Evolutionary conservation across 2,888 invertebrate genomes (phyloP), one percentile per base, ranked within the genome.

Genomic region (Napeogenes inachia): DNA sequence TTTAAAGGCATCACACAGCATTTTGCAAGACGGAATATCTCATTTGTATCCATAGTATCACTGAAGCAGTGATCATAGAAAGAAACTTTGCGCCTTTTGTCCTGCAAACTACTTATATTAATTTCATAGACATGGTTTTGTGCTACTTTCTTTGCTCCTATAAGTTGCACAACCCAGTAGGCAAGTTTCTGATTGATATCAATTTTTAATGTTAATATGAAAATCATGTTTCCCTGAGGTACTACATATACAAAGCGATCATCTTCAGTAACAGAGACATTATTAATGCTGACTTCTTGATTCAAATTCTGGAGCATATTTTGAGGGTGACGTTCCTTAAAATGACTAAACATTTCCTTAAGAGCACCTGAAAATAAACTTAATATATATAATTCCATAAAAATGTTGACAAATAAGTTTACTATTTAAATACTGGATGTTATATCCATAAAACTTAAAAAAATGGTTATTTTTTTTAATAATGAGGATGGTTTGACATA

Each of bases 51-150:
- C 13, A 82, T 70, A 6, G 80, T 72, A 65, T 89, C 88, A 68
- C 82, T 87, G 64, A 79, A 84, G 68, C 89, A 89, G 64, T 85
- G 80, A 62, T 89, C 89, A 4, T 72, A 79, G 66, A 81, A 89
- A 13, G 78, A 77, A 0, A 78, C 79, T 68, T 84, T 85, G 8
- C 85, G 77, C 46, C 83, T 75, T 4, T 70, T 54, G 59, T 87
- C 84, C 65, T 80, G 78, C 64, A 80, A 82, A 71, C 87, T 87
- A 8, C 69, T 74, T 0, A 89, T 68, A 46, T 86, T 82, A 64
- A 89, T 82, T 70, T 88, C 89, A 66, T 84, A 89, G 46, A 87
- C 71, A 63, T 85, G 81, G 57, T 86, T 81, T 30, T 77, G 75
- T 2, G 89, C 89, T 3, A 67, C 68, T 62, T 76, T 78, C 70